Conservation (phyloP, 2,888 invertebrate species). For the Phania funesta region DNA sequence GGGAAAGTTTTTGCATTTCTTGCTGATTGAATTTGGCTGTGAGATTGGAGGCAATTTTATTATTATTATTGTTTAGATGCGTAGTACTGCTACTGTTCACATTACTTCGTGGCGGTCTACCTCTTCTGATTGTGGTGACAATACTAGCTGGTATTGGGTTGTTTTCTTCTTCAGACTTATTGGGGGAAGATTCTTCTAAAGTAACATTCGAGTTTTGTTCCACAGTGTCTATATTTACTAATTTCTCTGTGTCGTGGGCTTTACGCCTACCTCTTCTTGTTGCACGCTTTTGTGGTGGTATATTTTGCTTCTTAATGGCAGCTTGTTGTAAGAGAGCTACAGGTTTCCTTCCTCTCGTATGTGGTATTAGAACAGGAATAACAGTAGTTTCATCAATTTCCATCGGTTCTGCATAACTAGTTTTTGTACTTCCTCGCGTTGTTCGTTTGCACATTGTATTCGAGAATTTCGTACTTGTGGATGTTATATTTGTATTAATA, state of each 20-base stretch:
- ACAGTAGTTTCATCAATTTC: conserved; percentile 53
- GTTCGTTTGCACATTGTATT: conserved; percentile 48
- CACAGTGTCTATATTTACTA: conserved; percentile 24
- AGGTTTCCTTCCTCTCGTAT: conserved; percentile 69
- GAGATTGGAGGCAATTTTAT: conserved; percentile 75
- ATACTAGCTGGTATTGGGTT: conserved; percentile 46
- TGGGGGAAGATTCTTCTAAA: conserved; percentile 68
- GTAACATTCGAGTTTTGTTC: conserved; percentile 48
- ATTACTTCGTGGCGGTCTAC: conserved; percentile 73
- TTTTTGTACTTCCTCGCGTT: conserved; percentile 40
- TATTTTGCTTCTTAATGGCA: conserved; percentile 43
- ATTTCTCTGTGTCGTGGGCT: conserved; percentile 36
- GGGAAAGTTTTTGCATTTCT: conserved; percentile 42
- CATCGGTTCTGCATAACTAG: conserved; percentile 37
- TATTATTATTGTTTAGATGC: conserved; percentile 74
- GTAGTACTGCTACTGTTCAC: conserved; percentile 60
- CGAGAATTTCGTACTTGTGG: conserved; percentile 69
- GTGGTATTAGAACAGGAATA: conserved; percentile 50
- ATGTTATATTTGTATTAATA: conserved; percentile 32
- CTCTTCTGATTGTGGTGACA: conserved; percentile 72
- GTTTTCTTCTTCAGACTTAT: conserved; percentile 61
- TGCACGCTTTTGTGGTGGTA: conserved; percentile 58
- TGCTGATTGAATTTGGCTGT: conserved; percentile 73
- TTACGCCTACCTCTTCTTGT: conserved; percentile 68
- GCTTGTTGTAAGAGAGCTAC: conserved; percentile 49